These are phyloP conservation scores for Neodiprion virginianus DNA, from an alignment of 1,140 invertebrate species.

Conservation along the genomic window DNA sequence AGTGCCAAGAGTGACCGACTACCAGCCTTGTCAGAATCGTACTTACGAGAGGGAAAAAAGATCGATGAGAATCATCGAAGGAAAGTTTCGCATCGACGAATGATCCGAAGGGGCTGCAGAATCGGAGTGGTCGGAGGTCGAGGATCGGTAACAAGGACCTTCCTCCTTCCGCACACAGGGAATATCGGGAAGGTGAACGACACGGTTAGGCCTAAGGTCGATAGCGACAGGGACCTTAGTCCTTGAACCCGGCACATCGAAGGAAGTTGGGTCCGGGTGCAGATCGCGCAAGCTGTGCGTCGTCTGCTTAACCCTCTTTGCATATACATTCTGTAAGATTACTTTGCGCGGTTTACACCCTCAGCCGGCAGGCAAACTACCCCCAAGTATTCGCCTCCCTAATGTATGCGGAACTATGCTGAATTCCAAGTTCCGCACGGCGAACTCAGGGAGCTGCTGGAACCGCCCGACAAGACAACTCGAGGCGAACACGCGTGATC, in stretches of 20 bases:
- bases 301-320: slow-evolving; percentile 58
- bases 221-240: too few relatives aligned
- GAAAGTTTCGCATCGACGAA: too few relatives aligned
- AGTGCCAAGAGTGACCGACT: too few relatives aligned
- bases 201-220: neutral
- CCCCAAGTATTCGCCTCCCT: slow-evolving; percentile 52
- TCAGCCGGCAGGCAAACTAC: slow-evolving; percentile 54
- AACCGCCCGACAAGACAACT: slow-evolving; percentile 11
- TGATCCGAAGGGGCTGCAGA: too few relatives aligned
- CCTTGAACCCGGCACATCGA: too few relatives aligned
- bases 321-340: slow-evolving; percentile 66
- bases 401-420: slow-evolving; percentile 61
- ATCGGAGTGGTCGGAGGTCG: too few relatives aligned
- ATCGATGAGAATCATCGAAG: too few relatives aligned
- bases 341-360: slow-evolving; percentile 63
- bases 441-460: slow-evolving; percentile 45
- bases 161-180: too few relatives aligned
- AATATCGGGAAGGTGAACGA: too few relatives aligned
- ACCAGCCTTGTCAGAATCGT: too few relatives aligned
- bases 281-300: slow-evolving; percentile 58
- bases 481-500: slow-evolving; percentile 58
- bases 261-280: slow-evolving; percentile 46
- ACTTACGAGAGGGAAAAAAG: too few relatives aligned
- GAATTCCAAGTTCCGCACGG: slow-evolving; percentile 55
- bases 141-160: too few relatives aligned